A percentile compares a stretch with the other conserved stretches of the same genome.
Evolutionary conservation across 2,888 invertebrate species (phyloP).

Genomic region (Mythimna loreyi): DNA sequence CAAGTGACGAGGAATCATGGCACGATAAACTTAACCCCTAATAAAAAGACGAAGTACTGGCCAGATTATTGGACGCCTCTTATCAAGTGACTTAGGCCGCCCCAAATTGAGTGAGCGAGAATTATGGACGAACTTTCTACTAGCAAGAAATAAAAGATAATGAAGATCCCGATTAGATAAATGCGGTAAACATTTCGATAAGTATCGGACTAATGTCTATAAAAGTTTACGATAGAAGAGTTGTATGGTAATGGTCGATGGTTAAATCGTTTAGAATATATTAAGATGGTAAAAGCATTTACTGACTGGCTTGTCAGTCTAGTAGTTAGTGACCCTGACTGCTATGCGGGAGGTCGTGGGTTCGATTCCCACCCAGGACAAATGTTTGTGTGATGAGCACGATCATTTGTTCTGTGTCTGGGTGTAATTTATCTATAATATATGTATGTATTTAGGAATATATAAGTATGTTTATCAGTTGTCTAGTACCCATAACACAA

Average conservation of each 20-base stretch:
- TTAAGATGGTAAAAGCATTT: neutral
- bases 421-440: too few relatives aligned
- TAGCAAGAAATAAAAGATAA: slow-evolving; percentile 85
- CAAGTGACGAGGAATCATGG: slow-evolving; percentile 81
- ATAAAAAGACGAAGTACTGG: slow-evolving; percentile 84
- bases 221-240: slow-evolving; percentile 40
- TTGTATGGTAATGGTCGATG: slow-evolving; percentile 16
- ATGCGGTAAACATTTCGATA: slow-evolving; percentile 78
- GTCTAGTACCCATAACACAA: too few relatives aligned
- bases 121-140: slow-evolving; percentile 88
- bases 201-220: slow-evolving; percentile 55
- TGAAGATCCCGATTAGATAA: slow-evolving; percentile 87
- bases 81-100: slow-evolving; percentile 84
- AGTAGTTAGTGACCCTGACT: too few relatives aligned
- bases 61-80: slow-evolving; percentile 85
- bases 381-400: too few relatives aligned
- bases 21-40: slow-evolving; percentile 83
- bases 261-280: slow-evolving; percentile 1
- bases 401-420: too few relatives aligned
- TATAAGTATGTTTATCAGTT: too few relatives aligned
- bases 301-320: too few relatives aligned
- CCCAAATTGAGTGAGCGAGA: slow-evolving; percentile 88
- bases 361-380: too few relatives aligned
- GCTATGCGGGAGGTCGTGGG: too few relatives aligned
- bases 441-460: too few relatives aligned